Conservation (phyloP, 2,113 vertebrate species). For the Nothobranchius furzeri region DNA sequence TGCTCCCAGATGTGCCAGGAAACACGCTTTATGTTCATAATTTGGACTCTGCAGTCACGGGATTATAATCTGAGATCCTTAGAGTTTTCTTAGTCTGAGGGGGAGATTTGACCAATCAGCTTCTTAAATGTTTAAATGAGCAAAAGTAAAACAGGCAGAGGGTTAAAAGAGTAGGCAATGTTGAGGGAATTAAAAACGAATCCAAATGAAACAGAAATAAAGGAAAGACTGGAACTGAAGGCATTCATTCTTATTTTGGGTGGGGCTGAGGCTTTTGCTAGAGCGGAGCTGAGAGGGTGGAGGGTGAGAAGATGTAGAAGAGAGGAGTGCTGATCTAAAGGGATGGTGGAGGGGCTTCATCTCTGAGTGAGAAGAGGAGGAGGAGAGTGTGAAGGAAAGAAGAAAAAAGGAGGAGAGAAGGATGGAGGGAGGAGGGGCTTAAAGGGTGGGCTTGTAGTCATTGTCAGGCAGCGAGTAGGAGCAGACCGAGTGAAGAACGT, state of each 20-base stretch:
- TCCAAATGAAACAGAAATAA: not conserved
- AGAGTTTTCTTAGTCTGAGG: slow-evolving; percentile 36
- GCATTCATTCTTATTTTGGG: slow-evolving; percentile 68
- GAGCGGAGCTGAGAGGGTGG: slow-evolving; percentile 46
- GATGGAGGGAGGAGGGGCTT: slow-evolving; percentile 71
- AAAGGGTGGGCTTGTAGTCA: slow-evolving; percentile 79
- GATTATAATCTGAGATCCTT: slow-evolving; percentile 39
- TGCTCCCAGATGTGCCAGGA: slow-evolving; percentile 51
- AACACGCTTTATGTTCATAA: slow-evolving; percentile 58
- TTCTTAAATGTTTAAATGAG: slow-evolving; percentile 4
- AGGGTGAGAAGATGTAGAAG: slow-evolving; percentile 58
- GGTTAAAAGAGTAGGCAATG: not conserved
- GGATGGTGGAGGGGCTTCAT: slow-evolving; percentile 47
- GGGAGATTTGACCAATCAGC: slow-evolving; percentile 30
- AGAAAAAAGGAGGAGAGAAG: slow-evolving; percentile 47
- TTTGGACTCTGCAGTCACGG: slow-evolving; percentile 39
- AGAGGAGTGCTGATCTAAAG: slow-evolving; percentile 54
- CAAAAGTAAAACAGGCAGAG: not conserved
- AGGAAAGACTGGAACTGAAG: slow-evolving; percentile 44
- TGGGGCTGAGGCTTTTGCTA: slow-evolving; percentile 70
- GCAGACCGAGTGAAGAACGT: slow-evolving; percentile 65
- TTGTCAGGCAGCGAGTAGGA: slow-evolving; percentile 77
- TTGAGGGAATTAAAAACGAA: slow-evolving; percentile 10
- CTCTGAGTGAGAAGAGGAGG: slow-evolving; percentile 42
- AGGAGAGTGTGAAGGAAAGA: slow-evolving; percentile 45